Base-by-base conservation (phyloP, 2,797 vertebrate genomes). In the Dryobates pubescens region DNA sequence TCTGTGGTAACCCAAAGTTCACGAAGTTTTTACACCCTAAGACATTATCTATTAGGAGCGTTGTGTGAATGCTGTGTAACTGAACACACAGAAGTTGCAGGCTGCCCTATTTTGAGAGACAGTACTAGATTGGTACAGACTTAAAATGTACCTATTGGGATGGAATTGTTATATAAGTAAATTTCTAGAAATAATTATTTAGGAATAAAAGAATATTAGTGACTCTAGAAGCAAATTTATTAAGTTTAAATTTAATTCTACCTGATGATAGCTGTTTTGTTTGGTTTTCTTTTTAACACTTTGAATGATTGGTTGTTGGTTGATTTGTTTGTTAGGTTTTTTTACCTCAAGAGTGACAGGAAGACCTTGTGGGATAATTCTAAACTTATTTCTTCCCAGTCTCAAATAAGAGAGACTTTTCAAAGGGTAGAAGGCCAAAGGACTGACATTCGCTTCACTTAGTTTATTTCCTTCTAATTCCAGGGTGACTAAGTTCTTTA, bases 391-490 rank as follows among this genome's bases (percentile, higher is more conserved):
- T 95, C 98, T 97, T 71, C 98, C 99, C 92, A 99, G 96, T 67
- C 99, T 96, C 91, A 99, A 97, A 94, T 99, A 99, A 58, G 97
- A 98, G 45, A 99, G 98, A 69, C 98, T 98, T 82, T 92, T 97
- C 88, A 99, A 96, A 70, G 98, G 97, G 43, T 93, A 85, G 47
- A 99, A 99, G 78, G 98, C 98, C 90, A 95, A 89, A 61, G 98
- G 99, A 81, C 97, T 97, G 76, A 99, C 98, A 23, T 98, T 98
- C 7, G 96, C 97, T 96, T 99, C 99, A 86, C 98, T 99, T 59
- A 99, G 98, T 93, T 98, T 94, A 90, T 99, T 99, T 82, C 98
- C 98, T 96, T 99, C 99, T 95, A 99, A n/a, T 97, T 99, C 99
- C 97, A 99, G 96, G 69, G 98, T 99, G 92, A 99, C 96, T 92